Percentiles rank a stretch among this genome's conserved stretches.
Evolutionary conservation across 1,140 invertebrate genomes (phyloP).

Genomic region (Rhagoletis zephyria): DNA sequence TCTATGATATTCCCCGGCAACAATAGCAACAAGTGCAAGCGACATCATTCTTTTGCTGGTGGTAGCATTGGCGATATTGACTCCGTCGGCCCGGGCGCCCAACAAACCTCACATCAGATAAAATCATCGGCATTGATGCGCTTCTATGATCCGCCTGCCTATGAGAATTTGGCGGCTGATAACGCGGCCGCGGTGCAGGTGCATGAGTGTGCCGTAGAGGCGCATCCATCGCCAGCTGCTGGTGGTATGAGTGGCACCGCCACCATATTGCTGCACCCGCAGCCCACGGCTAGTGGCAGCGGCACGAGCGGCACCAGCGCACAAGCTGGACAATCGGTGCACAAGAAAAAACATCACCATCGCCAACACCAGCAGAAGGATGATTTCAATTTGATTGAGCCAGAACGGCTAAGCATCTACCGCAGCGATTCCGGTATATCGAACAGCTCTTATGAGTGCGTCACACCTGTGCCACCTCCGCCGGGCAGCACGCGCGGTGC

Average conservation of each 20-base stretch:
- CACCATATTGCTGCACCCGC: conserved; percentile 64
- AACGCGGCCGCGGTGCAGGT: conserved; percentile 75
- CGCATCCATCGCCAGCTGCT: conserved; percentile 55
- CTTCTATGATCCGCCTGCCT: conserved; percentile 68
- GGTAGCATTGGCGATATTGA: conserved; percentile 69
- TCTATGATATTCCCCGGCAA: conserved; percentile 41
- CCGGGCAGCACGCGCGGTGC: conserved; percentile 44
- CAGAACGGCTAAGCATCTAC: conserved; percentile 70
- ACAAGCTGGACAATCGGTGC: conserved; percentile 41
- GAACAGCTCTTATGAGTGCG: conserved; percentile 71
- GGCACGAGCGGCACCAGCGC: neutral
- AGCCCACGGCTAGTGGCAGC: conserved; percentile 54
- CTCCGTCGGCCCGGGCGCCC: conserved; percentile 54
- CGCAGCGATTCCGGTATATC: conserved; percentile 73
- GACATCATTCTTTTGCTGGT: conserved; percentile 69
- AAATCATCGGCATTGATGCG: conserved; percentile 58
- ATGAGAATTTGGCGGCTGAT: conserved; percentile 75
- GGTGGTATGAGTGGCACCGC: conserved; percentile 57
- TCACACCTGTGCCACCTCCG: conserved; percentile 59
- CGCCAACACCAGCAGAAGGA: conserved; percentile 69
- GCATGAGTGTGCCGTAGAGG: conserved; percentile 65
- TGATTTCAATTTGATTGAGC: conserved; percentile 67
- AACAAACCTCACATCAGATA: conserved; percentile 29
- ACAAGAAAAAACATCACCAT: conserved; percentile 70
- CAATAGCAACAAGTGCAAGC: conserved; percentile 63